phyloP scores from a whole-genome alignment of 2,113 vertebrate genomes.

The Centrocercus urophasianus region DNA sequence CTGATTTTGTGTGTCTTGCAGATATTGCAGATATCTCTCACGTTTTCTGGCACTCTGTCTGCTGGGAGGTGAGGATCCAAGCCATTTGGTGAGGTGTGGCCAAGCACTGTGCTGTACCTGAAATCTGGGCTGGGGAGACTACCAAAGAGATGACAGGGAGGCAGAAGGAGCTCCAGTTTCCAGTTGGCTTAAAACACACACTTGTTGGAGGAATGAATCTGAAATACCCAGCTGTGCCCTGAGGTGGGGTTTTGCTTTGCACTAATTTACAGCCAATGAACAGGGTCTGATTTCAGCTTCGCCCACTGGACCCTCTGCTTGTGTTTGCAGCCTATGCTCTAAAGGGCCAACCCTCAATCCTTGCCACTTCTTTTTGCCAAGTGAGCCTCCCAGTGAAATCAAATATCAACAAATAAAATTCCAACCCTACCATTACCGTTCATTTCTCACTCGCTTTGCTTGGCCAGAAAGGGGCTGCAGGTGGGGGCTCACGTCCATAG shows the following conservation, averaged over 20 bases:
- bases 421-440: neutral
- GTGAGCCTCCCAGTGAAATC: neutral
- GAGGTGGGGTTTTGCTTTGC: neutral
- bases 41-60: neutral
- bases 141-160: neutral
- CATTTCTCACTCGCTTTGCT: neutral
- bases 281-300: neutral
- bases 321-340: fast-evolving
- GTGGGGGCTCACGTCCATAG: neutral
- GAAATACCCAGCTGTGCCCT: fast-evolving
- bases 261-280: neutral
- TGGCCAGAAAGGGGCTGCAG: fast-evolving
- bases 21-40: neutral
- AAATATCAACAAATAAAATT: neutral
- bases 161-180: neutral
- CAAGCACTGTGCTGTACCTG: neutral
- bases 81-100: neutral
- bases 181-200: neutral
- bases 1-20: neutral
- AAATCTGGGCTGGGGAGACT: neutral
- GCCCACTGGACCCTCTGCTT: neutral
- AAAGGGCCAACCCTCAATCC: neutral
- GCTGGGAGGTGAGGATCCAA: neutral
- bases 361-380: neutral
- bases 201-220: neutral